Evolutionary conservation across 2,113 vertebrate genomes (phyloP), one percentile per base, ranked within the genome.

Genomic region (Platysteira castanea): DNA sequence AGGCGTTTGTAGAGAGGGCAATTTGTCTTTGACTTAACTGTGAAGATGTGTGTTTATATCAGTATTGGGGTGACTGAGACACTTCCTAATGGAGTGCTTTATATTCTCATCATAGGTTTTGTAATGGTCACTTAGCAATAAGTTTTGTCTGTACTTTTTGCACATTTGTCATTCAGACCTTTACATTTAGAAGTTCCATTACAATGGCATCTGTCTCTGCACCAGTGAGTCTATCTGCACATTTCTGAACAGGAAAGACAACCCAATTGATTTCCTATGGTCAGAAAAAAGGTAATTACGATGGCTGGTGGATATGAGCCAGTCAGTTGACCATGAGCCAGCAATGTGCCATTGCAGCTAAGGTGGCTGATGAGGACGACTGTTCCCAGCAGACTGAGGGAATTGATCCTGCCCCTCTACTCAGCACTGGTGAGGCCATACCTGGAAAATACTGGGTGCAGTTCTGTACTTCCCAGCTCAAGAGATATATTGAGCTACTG

Each of bases 181-280:
- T 96, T 96, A 92, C 59, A 95, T 96, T 94, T 89, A 75, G 47
- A 91, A 87, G 47, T 89, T 91, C 31, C 56, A 54, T 95, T 97
- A 60, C 39, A 80, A 22, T 50, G 24, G 52, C 60, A 23, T 85
- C 90, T 91, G 64, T 95, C 52, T 80, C 57, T 82, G 73, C 57
- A 83, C 44, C 22, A 57, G 10, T 82, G 57, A 77, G 37, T 24
- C 16, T 60, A 61, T 10, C 35, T 91, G 42, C n/a, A 63, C 49
- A 21, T n/a, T 84, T 89, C 4, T 47, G 49, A 93, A 79, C 49
- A 71, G 49, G 67, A 87, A 82, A 76, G 53, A 85, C 74, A 80
- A 92, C 20, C 31, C 39, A 73, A 13, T 53, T 79, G 10, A 77
- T 85, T 60, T 69, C 16, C 30, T 89, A 21, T 17, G 31, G 23